phyloP scores from a whole-genome alignment of 2,888 invertebrate genomes.

The Petrophora chlorosata region DNA sequence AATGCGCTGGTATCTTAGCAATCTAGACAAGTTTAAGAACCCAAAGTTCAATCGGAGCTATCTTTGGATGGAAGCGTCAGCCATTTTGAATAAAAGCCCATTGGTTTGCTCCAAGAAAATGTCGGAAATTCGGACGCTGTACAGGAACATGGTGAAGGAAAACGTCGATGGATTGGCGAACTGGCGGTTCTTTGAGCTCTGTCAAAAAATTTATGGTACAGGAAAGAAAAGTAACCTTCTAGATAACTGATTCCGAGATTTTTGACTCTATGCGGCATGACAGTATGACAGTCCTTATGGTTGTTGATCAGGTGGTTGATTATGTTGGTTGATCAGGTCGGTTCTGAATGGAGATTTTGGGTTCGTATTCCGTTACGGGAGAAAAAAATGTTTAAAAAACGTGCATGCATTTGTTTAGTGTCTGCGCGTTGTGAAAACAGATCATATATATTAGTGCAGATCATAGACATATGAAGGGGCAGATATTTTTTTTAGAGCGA shows the following conservation, averaged over 20 bases:
- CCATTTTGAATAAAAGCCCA: conserved; percentile 63
- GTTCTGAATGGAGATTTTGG: no score
- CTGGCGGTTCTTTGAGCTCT: conserved; percentile 69
- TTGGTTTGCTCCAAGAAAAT: conserved; percentile 73
- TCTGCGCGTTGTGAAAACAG: no score
- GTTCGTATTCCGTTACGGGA: no score
- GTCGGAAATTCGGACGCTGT: conserved; percentile 68
- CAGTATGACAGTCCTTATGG: no score
- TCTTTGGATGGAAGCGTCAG: conserved; percentile 69
- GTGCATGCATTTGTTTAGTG: no score
- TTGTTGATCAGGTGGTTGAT: no score
- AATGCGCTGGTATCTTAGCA: conserved; percentile 68
- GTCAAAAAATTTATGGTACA: conserved; percentile 76
- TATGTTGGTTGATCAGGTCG: no score
- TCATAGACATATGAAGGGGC: no score
- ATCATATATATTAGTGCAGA: no score
- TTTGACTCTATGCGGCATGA: not conserved
- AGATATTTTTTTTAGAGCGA: no score
- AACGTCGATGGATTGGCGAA: conserved; percentile 51
- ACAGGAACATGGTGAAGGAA: conserved; percentile 67
- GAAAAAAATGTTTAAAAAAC: no score
- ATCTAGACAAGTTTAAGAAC: conserved; percentile 75
- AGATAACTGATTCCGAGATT: conserved; percentile 2
- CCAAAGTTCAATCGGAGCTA: conserved; percentile 70
- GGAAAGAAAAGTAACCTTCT: conserved; percentile 53